A percentile compares a stretch with the other conserved stretches of the same genome.
These are phyloP conservation scores for Tolypeutes matacus DNA, from an alignment of 2,797 vertebrate species.

Conservation along the genomic window DNA sequence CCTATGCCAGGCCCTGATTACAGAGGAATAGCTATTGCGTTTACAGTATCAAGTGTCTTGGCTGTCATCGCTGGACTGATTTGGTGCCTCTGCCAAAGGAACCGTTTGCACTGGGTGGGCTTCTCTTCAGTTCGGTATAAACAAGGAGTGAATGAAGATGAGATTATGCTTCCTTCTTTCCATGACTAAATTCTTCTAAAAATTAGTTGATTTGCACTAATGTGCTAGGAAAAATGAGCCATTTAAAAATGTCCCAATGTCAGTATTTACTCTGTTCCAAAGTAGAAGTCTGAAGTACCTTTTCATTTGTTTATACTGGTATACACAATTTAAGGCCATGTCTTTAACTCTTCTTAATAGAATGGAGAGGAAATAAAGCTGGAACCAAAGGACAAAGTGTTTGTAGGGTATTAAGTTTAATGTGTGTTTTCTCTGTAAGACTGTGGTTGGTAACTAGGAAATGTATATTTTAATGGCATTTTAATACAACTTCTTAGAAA, in stretches of 20 bases:
- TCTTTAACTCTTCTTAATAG: slow-evolving; percentile 6
- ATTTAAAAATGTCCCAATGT: slow-evolving; percentile 28
- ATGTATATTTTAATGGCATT: slow-evolving; percentile 29
- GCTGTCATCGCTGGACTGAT: slow-evolving; percentile 76
- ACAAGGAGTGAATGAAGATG: slow-evolving; percentile 88
- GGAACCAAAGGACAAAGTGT: slow-evolving; percentile 32
- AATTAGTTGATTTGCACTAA: slow-evolving; percentile 66
- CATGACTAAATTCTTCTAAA: slow-evolving; percentile 73
- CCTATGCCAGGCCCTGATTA: slow-evolving; percentile 85
- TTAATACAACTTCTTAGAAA: slow-evolving; percentile 48
- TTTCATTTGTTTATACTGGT: slow-evolving; percentile 2
- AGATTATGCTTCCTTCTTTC: slow-evolving; percentile 84
- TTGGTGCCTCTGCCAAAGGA: slow-evolving; percentile 86
- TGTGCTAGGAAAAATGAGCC: slow-evolving; percentile 58
- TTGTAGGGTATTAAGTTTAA: slow-evolving; percentile 38
- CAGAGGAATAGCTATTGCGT: slow-evolving; percentile 82
- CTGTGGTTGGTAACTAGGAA: slow-evolving; percentile 25
- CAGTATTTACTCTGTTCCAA: slow-evolving; percentile 71
- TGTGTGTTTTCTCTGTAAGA: slow-evolving; percentile 49
- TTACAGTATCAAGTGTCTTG: slow-evolving; percentile 83
- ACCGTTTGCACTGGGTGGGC: slow-evolving; percentile 83
- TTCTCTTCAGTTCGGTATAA: slow-evolving; percentile 89
- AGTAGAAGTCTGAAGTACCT: slow-evolving; percentile 10
- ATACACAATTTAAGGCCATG: neutral
- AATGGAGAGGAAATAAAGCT: neutral